phyloP scores from a whole-genome alignment of 1,140 invertebrate genomes.

The Battus philenor region DNA sequence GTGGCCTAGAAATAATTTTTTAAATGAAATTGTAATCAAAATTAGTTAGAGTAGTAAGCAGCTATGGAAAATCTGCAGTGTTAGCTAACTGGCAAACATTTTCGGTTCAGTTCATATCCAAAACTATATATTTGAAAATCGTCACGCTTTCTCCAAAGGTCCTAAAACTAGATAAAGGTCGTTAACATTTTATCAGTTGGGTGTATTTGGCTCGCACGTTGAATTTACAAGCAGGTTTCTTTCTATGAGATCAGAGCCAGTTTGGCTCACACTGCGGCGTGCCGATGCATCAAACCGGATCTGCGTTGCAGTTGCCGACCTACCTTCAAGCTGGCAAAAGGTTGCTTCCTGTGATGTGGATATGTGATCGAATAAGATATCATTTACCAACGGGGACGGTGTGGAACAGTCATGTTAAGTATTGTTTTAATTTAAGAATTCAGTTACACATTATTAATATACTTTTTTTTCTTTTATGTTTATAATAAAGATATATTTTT shows the following conservation, averaged over 20 bases:
- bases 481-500: not conserved
- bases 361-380: constrained; percentile 12
- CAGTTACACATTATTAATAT: no score
- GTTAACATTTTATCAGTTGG: constrained; percentile 47
- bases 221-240: constrained; percentile 32
- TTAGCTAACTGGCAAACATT: no score
- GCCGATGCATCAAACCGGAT: constrained; percentile 32
- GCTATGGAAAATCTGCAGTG: no score
- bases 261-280: constrained; percentile 27
- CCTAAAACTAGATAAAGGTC: constrained; percentile 32
- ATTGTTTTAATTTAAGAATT: not conserved
- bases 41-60: no score
- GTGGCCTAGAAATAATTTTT: no score
- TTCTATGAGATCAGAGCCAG: constrained; percentile 33
- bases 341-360: constrained; percentile 6
- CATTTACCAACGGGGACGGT: not conserved
- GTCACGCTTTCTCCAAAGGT: constrained; percentile 14
- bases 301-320: constrained; percentile 34
- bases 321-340: constrained; percentile 26
- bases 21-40: no score
- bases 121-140: no score
- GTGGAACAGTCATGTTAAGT: constrained; percentile 6
- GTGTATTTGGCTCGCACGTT: constrained; percentile 38
- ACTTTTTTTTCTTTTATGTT: no score
- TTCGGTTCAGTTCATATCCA: no score